Evolutionary conservation across 2,113 vertebrate genomes (phyloP), one percentile per base, ranked within the genome.

Genomic region (Climacteris rufus): DNA sequence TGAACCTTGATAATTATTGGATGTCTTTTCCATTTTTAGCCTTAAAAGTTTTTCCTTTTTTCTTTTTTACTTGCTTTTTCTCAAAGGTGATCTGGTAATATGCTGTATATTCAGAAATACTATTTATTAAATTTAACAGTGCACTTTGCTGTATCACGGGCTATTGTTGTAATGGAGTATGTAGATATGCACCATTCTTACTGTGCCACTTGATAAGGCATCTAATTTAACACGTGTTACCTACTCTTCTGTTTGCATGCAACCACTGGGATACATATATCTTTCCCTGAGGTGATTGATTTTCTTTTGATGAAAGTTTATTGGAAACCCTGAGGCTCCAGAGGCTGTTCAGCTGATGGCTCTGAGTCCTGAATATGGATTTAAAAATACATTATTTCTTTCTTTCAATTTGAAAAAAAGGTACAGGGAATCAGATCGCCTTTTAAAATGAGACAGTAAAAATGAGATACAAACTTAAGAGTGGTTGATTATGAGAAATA

Each of bases 261-360:
- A 93, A 33, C 65, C 63, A 50, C 37, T 91, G 92, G 82, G 92
- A 79, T 84, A 60, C 60, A 91, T 63, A 70, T 53, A 69, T 56
- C 61, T 94, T 91, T 84, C 79, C 84, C 71, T 85, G 72, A 95
- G 89, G 68, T 83, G 71, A 96, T 78, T 93, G 94, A 94, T 94
- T 95, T 95, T 94, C 72, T 92, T 74, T 87, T 94, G 66, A 78
- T 92, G 74, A 81, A 93, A 90, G 70, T 93, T 96, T 95, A 96
- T 96, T 94, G 78, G 80, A 95, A 96, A 90, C 71, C 39, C 74
- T 87, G 69, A 76, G 74, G 65, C 82, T 89, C 83, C 54, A 91
- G 66, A 95, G 75, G 69, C 42, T 87, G 37, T 95, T 92, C 91
- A 89, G 35, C 13, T 96, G 87, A 92, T 72, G 82, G 80, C 21